A percentile compares a stretch with the other conserved stretches of the same genome.
Conservation (phyloP, 2,888 invertebrate species). For the Yponomeuta malinellus region DNA sequence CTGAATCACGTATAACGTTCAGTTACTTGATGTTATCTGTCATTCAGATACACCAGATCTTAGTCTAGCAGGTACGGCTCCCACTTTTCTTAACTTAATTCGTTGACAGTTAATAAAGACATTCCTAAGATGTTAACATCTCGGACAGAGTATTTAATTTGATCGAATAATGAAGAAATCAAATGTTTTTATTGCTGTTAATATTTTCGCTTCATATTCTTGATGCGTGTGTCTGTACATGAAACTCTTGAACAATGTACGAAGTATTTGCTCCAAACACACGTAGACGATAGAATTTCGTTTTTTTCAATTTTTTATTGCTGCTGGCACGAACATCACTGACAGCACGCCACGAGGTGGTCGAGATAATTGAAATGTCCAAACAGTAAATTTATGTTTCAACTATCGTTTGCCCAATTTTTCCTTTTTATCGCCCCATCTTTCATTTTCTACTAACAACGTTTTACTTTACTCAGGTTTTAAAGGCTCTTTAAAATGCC, state of each 20-base stretch:
- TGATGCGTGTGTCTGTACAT: conserved; percentile 35
- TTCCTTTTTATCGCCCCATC: conserved; percentile 38
- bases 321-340: conserved; percentile 66
- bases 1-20: too few species aligned
- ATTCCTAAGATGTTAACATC: conserved; percentile 61
- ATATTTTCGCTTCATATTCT: conserved; percentile 26
- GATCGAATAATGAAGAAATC: conserved; percentile 43
- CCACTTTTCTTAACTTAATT: conserved; percentile 51
- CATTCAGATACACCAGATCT: too few species aligned
- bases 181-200: conserved; percentile 42
- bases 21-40: too few species aligned
- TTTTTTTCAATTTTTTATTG: conserved; percentile 54
- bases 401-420: conserved; percentile 37
- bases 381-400: conserved; percentile 69
- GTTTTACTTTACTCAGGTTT: neutral
- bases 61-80: conserved; percentile 41
- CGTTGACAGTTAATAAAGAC: conserved; percentile 73
- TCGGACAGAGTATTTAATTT: conserved; percentile 43
- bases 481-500: neutral
- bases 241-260: neutral
- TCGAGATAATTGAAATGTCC: conserved; percentile 73
- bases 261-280: conserved; percentile 5
- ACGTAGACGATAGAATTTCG: neutral
- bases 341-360: conserved; percentile 69
- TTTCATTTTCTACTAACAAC: neutral